Evolutionary conservation across 2,113 vertebrate genomes (phyloP), one percentile per base, ranked within the genome.

Genomic region (Halichoeres trimaculatus): DNA sequence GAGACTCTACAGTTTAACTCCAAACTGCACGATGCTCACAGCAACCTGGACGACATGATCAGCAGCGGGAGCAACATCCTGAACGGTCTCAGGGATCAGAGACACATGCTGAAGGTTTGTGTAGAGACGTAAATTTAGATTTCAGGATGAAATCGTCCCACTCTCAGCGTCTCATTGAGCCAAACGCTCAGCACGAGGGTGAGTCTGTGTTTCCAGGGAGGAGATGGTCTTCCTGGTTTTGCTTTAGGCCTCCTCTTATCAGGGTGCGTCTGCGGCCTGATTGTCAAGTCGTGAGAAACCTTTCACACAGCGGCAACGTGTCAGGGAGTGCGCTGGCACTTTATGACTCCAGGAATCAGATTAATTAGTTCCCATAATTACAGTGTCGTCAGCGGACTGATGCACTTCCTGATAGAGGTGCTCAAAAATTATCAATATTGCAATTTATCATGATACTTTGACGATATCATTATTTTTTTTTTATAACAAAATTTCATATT

Each of bases 11-110:
- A 98, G 91, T 95, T 96, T 71, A 98, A 97, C 81, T 93, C 96
- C 79, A 96, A 83, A 85, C 92, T 99, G 81, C 95, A 96, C 90
- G 96, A 93, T 76, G 95, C 96, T 72, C 97, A 99, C 94, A 94
- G 92, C 84, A 95, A 95, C 88, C 96, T 99, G 93, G 97, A 99
- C 55, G 96, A 99, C 82, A 96, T 99, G 79, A 94, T 99, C 92
- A 96, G 95, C 90, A 98, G 96, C 60, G 96, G 98, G 76, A 94
- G 94, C 78, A 92, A 89, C 94, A 96, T 99, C 90, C 95, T 99
- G 63, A 94, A 95, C 22, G 95, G 96, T 24, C 94, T 99, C 81
- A 94, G 95, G 88, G 96, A 98, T 90, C 98, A 99, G 90, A 95
- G 97, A 88, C 88, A 95, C 80, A 97, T 96, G 0, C 90, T 99